These are phyloP conservation scores for Eupithecia pulchellata DNA, from an alignment of 2,888 invertebrate species.

Conservation along the genomic window DNA sequence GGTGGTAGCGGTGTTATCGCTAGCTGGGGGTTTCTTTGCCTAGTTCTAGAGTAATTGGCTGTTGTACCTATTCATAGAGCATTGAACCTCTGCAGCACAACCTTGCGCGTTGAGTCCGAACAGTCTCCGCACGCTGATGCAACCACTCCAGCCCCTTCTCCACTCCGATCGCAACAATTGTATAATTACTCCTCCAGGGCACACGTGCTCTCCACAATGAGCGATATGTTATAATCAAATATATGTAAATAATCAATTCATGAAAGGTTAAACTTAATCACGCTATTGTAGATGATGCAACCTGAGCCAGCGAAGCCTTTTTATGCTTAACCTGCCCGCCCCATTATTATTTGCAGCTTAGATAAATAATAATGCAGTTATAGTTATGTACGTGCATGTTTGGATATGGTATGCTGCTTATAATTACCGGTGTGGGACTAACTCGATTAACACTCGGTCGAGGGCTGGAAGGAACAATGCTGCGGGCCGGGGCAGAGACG, in stretches of 20 bases:
- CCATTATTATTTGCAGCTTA: conserved; percentile 7
- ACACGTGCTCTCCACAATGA: conserved; percentile 77
- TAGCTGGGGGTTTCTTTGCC: conserved; percentile 63
- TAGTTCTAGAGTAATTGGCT: conserved; percentile 82
- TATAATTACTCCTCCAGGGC: conserved; percentile 83
- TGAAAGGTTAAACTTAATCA: conserved; percentile 79
- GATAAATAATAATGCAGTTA: background rate
- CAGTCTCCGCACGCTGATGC: conserved; percentile 82
- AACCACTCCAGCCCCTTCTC: conserved; percentile 82
- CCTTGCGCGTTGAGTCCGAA: conserved; percentile 83
- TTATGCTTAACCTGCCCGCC: conserved; percentile 17
- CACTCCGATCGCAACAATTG: conserved; percentile 68
- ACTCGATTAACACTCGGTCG: conserved; percentile 55
- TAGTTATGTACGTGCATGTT: conserved; percentile 13
- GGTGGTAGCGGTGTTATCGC: conserved; percentile 40
- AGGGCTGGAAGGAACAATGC: conserved; percentile 58
- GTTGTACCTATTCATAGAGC: conserved; percentile 81
- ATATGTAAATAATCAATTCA: conserved; percentile 71
- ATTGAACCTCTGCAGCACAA: conserved; percentile 81
- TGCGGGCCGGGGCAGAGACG: conserved; percentile 54
- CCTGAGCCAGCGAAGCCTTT: conserved; percentile 34
- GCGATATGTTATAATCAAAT: conserved; percentile 68
- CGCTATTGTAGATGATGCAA: conserved; percentile 66
- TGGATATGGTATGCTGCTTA: conserved; percentile 13
- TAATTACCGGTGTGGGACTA: conserved; percentile 46